Evolutionary conservation across 2,797 vertebrate genomes (phyloP).

Genomic region (Sebastes diaconus): DNA sequence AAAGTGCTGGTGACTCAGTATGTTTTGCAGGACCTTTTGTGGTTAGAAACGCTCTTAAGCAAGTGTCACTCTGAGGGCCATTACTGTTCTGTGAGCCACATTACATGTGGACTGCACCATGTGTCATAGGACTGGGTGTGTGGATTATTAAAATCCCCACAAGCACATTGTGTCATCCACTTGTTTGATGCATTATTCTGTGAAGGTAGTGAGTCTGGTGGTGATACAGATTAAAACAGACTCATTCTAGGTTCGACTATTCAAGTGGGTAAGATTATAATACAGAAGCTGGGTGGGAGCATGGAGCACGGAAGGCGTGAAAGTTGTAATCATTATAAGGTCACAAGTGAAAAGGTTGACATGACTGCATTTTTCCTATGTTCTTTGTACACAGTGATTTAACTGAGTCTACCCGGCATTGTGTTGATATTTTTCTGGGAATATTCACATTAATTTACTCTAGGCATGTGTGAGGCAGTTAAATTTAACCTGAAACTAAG

Average conservation of each 20-base stretch:
- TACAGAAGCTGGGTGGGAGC: background rate
- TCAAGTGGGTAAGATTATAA: constrained; percentile 11
- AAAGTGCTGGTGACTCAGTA: constrained; percentile 31
- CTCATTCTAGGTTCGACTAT: background rate
- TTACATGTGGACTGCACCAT: constrained; percentile 31
- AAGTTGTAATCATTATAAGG: background rate
- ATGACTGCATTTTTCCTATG: background rate
- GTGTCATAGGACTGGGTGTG: constrained; percentile 31
- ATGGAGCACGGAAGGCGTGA: background rate
- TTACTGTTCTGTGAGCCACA: constrained; percentile 12
- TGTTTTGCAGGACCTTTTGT: constrained; percentile 17
- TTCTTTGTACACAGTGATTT: background rate
- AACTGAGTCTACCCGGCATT: background rate
- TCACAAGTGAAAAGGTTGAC: background rate
- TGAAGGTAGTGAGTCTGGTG: constrained; percentile 6
- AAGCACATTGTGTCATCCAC: constrained; percentile 31
- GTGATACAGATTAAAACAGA: constrained; percentile 29
- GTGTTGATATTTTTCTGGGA: background rate
- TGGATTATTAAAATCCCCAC: constrained; percentile 40
- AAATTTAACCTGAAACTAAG: background rate
- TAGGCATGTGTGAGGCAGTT: background rate
- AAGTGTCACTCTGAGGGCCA: background rate
- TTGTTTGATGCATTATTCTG: constrained; percentile 38
- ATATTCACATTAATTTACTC: background rate
- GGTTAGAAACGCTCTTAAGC: constrained; percentile 21